A percentile compares a stretch with the other conserved stretches of the same genome.
These are phyloP conservation scores for Telmatherina bonti DNA, from an alignment of 2,797 vertebrate species.

Conservation along the genomic window DNA sequence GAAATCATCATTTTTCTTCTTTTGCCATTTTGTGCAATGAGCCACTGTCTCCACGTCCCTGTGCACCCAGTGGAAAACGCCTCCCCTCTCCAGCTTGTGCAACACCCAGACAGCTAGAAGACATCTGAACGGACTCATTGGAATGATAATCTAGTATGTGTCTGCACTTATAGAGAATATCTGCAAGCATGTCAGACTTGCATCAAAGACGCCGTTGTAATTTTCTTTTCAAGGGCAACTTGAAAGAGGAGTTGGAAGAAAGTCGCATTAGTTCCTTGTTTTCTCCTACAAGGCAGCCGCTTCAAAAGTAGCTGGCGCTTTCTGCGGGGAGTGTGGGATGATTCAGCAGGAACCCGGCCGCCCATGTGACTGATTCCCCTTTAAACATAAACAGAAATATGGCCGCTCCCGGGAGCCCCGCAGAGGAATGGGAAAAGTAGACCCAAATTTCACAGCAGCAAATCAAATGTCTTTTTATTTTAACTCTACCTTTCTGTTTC, in stretches of 20 bases:
- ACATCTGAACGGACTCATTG: constrained; percentile 52
- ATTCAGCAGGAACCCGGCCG: constrained; percentile 66
- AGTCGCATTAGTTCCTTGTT: constrained; percentile 59
- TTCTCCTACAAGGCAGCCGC: constrained; percentile 50
- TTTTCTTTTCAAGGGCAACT: constrained; percentile 74
- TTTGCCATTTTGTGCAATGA: constrained; percentile 67
- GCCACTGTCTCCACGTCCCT: constrained; percentile 32
- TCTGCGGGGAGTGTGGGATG: constrained; percentile 53
- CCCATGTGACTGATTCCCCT: constrained; percentile 68
- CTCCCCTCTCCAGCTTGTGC: constrained; percentile 13
- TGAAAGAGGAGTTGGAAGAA: constrained; percentile 66
- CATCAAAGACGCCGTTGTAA: constrained; percentile 70
- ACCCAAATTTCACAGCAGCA: constrained; percentile 60
- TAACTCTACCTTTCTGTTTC: constrained; percentile 52
- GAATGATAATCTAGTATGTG: constrained; percentile 56
- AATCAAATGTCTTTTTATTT: constrained; percentile 67
- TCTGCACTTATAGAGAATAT: constrained; percentile 61
- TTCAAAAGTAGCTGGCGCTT: constrained; percentile 53
- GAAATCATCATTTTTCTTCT: constrained; percentile 47
- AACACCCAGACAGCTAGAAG: constrained; percentile 36
- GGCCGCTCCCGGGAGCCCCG: constrained; percentile 57
- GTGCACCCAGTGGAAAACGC: neutral
- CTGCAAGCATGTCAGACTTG: constrained; percentile 58
- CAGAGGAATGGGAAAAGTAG: constrained; percentile 55
- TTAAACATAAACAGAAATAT: constrained; percentile 68